These are phyloP conservation scores for Actinernus sp. DNA, from an alignment of 92 coral and sea anemone species.

Conservation along the genomic window DNA sequence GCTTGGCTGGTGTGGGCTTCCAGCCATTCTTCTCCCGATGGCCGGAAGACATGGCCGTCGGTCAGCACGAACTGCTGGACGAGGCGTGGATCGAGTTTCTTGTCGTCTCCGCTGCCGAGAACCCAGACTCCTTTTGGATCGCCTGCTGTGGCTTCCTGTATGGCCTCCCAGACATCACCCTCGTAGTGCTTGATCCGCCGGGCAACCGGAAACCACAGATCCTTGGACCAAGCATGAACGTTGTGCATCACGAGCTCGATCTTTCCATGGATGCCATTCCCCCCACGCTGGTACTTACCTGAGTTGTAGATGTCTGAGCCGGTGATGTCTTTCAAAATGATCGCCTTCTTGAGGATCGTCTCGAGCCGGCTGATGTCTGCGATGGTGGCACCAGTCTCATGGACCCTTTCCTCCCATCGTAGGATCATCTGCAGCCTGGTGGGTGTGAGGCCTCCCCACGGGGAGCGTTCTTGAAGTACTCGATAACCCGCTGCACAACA, in stretches of 20 bases:
- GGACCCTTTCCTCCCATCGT: too few relatives aligned
- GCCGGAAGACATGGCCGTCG: slow-evolving; percentile 7
- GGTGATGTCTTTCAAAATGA: too few relatives aligned
- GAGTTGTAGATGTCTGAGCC: too few relatives aligned
- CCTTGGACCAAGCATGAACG: background rate
- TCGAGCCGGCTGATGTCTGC: slow-evolving; percentile 2
- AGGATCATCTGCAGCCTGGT: background rate
- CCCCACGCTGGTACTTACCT: too few relatives aligned
- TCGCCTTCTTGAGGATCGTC: background rate
- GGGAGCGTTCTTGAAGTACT: background rate
- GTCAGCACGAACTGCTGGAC: slow-evolving; percentile 11
- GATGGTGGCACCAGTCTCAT: background rate
- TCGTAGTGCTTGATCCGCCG: background rate
- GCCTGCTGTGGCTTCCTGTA: too few relatives aligned
- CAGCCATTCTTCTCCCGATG: background rate
- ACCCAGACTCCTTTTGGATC: too few relatives aligned
- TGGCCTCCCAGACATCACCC: too few relatives aligned
- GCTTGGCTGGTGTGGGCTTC: background rate
- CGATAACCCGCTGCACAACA: slow-evolving; percentile 5
- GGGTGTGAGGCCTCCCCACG: slow-evolving; percentile 5
- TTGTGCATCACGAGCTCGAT: too few relatives aligned
- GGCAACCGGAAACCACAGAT: slow-evolving; percentile 11
- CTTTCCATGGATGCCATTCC: too few relatives aligned
- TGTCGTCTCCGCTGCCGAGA: too few relatives aligned
- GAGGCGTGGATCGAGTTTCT: too few relatives aligned